These are phyloP conservation scores for Azorinus chamasolen DNA, from an alignment of 2,888 invertebrate species.

Conservation along the genomic window DNA sequence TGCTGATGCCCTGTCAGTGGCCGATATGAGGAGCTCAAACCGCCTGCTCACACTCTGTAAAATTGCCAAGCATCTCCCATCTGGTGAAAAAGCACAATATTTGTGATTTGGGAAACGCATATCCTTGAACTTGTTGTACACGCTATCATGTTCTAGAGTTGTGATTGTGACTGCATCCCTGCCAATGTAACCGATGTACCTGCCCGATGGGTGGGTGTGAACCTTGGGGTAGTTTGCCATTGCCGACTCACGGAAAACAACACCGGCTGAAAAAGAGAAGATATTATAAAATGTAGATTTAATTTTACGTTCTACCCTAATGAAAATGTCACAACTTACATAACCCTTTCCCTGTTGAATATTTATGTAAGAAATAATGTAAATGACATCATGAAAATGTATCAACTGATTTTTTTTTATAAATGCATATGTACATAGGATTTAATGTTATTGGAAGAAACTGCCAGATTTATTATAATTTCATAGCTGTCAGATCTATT, in stretches of 20 bases:
- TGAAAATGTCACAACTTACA: no score
- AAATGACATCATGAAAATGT: no score
- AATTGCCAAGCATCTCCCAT: slow-evolving; percentile 74
- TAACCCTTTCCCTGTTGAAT: no score
- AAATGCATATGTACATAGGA: no score
- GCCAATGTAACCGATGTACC: slow-evolving; percentile 70
- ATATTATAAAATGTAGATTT: not conserved
- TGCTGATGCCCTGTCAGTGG: slow-evolving; percentile 28
- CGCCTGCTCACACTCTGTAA: slow-evolving; percentile 60
- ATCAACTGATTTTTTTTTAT: no score
- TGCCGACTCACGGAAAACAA: slow-evolving; percentile 59
- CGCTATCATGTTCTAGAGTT: slow-evolving; percentile 55
- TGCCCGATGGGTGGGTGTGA: slow-evolving; percentile 75
- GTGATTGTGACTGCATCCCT: slow-evolving; percentile 65
- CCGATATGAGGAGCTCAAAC: slow-evolving; percentile 61
- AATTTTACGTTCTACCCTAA: no score
- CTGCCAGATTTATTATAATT: no score
- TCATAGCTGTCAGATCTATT: no score
- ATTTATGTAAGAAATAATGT: no score
- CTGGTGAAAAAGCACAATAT: slow-evolving; percentile 75
- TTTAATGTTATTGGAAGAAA: no score
- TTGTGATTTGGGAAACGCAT: slow-evolving; percentile 65
- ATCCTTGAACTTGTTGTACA: slow-evolving; percentile 66
- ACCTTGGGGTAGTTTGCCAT: slow-evolving; percentile 72
- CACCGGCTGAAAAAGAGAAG: slow-evolving; percentile 67